A percentile compares a stretch with the other conserved stretches of the same genome.
Evolutionary conservation across 1,140 invertebrate genomes (phyloP).

Genomic region (Pseudomyrmex pallidus): DNA sequence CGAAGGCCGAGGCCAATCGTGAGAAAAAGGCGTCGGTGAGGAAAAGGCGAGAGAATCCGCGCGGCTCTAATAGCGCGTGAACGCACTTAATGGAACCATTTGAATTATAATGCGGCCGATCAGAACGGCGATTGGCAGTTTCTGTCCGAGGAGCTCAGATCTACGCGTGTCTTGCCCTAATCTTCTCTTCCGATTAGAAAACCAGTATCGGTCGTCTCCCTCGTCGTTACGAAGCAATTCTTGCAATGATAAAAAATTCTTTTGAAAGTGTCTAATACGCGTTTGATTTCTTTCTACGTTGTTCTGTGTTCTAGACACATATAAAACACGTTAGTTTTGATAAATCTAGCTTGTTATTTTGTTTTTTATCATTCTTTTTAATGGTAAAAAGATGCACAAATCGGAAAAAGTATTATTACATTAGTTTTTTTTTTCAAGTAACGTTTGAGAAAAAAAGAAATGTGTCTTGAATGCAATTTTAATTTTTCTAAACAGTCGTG

Average conservation of each 20-base stretch:
- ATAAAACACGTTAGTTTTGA: not conserved
- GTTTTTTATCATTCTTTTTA: not conserved
- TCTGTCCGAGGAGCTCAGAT: slow-evolving; percentile 21
- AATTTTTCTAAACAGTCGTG: not conserved
- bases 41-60: slow-evolving; percentile 60
- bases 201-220: slow-evolving; percentile 51
- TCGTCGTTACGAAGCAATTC: slow-evolving; percentile 60
- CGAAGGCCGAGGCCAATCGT: slow-evolving; percentile 55
- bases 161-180: slow-evolving; percentile 41
- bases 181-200: slow-evolving; percentile 64
- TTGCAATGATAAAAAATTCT: slow-evolving; percentile 48
- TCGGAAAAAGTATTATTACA: not conserved
- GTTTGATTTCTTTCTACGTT: not conserved
- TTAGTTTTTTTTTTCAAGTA: not conserved
- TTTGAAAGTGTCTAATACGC: not conserved
- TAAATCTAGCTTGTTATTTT: not conserved
- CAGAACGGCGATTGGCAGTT: slow-evolving; percentile 64
- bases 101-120: slow-evolving; percentile 73
- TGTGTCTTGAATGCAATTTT: not conserved
- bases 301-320: not conserved
- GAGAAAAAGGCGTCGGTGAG: slow-evolving; percentile 46
- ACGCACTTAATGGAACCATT: slow-evolving; percentile 72
- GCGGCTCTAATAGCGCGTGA: slow-evolving; percentile 71
- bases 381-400: not conserved
- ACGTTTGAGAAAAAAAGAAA: not conserved